Percentiles rank a stretch among this genome's conserved stretches.
phyloP scores from a whole-genome alignment of 2,113 vertebrate species.

The Porphyrio hochstetteri region DNA sequence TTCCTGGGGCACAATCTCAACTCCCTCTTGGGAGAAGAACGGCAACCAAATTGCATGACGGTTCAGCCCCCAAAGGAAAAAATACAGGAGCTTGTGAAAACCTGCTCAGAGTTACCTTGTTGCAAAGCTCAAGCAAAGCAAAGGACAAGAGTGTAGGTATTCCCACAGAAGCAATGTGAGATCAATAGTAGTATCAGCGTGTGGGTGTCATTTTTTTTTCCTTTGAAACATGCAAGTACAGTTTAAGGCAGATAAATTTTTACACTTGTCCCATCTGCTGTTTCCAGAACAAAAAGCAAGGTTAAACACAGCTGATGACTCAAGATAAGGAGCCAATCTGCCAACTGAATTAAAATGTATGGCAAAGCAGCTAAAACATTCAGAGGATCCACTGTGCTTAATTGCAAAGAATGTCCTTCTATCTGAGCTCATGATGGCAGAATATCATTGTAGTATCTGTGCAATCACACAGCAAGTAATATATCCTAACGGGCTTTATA shows the following conservation, averaged over 20 bases:
- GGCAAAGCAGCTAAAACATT: neutral
- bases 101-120: neutral
- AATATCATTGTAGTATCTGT: neutral
- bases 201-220: neutral
- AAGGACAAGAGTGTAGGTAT: neutral
- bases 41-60: neutral
- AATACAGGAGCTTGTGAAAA: neutral
- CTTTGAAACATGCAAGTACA: neutral
- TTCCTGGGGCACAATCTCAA: neutral
- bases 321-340: neutral
- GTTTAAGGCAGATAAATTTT: neutral
- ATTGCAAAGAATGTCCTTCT: neutral
- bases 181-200: neutral
- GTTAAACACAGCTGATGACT: neutral
- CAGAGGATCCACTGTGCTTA: neutral
- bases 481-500: constrained; percentile 1
- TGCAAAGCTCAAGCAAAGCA: neutral
- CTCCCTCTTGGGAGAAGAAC: neutral
- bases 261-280: neutral
- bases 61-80: neutral
- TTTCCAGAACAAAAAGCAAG: neutral
- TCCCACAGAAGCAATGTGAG: neutral
- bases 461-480: neutral
- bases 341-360: neutral
- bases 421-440: neutral